Evolutionary conservation across 2,888 invertebrate genomes (phyloP), one percentile per base, ranked within the genome.

Genomic region (Terebella lapidaria): DNA sequence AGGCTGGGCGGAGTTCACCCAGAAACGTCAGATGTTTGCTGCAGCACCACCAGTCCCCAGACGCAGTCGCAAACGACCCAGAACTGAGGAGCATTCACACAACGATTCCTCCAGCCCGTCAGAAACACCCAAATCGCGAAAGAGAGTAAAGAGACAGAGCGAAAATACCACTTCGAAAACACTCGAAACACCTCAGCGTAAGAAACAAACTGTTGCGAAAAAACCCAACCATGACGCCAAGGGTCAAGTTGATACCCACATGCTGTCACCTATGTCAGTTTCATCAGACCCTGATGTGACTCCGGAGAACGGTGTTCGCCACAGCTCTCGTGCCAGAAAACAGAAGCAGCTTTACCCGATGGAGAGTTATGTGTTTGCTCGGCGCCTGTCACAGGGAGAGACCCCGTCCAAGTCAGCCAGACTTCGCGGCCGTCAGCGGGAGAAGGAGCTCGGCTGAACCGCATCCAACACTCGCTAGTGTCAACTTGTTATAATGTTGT

Each of bases 271-370:
- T 15, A 15, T n/a, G 18, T 2, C 47, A 20, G 53, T 24, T 30
- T n/a, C 3, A 2, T n/a, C 27, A 10, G 25, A 27, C 29, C 3
- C 28, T 20, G 49, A 46, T 3, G 51, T 27, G 46, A 51, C 22
- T 2, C 22, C 30, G 2, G 46, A 26, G 26, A 42, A 1, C 10
- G n/a, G 15, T 24, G 61, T 57, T 5, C 64, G 77, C 28, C 70
- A 71, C 45, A 77, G 77, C 63, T 68, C 71, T 1, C 66, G 78
- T 20, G 74, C 74, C 49, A 64, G 76, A 10, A 77, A 76, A 65
- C 68, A 70, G 35, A 77, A 76, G 66, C 77, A 77, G 62, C 66
- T 76, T 18, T 73, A 74, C 65, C 73, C 76, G 1, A 74, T 76
- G 58, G 78, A 78, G 66, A 73, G 73, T 53, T 77, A 77, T 58